Conservation (phyloP, 2,888 invertebrate genomes). For the Galeruca laticollis region DNA sequence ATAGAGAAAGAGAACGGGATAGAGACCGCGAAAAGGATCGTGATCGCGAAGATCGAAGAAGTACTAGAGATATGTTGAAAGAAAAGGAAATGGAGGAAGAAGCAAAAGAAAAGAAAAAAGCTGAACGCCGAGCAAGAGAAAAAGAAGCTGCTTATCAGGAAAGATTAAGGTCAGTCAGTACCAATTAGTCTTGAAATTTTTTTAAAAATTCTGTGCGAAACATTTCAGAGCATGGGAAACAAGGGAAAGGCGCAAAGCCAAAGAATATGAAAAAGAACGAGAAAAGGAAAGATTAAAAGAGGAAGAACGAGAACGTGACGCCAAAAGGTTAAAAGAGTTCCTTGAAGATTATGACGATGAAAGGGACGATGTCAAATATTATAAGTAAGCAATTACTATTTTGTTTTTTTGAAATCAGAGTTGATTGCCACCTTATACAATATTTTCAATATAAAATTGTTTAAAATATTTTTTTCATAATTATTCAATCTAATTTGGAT, state of each 20-base stretch:
- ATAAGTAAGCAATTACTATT: slow-evolving; percentile 74
- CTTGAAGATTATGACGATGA: slow-evolving; percentile 99
- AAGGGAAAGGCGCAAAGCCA: slow-evolving; percentile 88
- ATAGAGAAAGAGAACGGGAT: slow-evolving; percentile 73
- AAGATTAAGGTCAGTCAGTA: slow-evolving; percentile 68
- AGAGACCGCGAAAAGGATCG: slow-evolving; percentile 73
- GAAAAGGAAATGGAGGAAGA: slow-evolving; percentile 94
- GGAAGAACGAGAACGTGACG: slow-evolving; percentile 91
- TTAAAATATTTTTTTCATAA: too few species aligned
- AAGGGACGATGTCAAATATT: slow-evolving; percentile 96
- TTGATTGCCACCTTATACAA: too few species aligned
- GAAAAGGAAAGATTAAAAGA: slow-evolving; percentile 87
- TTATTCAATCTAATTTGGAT: too few species aligned
- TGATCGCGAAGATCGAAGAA: slow-evolving; percentile 69
- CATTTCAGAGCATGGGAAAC: slow-evolving; percentile 81
- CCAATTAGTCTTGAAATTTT: background rate
- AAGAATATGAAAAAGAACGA: slow-evolving; percentile 90
- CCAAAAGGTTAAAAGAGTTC: slow-evolving; percentile 95
- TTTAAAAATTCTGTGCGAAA: background rate
- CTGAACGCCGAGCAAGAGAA: slow-evolving; percentile 91
- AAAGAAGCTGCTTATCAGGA: slow-evolving; percentile 98
- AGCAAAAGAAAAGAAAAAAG: slow-evolving; percentile 87
- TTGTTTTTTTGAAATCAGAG: slow-evolving; percentile 2
- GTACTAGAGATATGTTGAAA: slow-evolving; percentile 74
- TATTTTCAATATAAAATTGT: too few species aligned